Conservation (phyloP, 2,888 invertebrate genomes). For the Bhutanitis thaidina region DNA sequence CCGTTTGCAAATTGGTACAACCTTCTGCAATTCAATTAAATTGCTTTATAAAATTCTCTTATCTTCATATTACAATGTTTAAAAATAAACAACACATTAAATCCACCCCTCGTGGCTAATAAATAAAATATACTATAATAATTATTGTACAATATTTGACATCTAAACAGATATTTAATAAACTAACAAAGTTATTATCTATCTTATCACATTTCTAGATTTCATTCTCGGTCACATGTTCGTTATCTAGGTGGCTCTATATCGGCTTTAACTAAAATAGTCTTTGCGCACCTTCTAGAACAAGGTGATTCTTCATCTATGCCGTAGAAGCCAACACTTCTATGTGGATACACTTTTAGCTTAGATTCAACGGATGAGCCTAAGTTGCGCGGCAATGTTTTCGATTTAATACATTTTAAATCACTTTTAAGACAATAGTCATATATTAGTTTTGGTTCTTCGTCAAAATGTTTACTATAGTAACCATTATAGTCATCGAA, state of each 20-base stretch:
- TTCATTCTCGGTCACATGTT: conserved; percentile 24
- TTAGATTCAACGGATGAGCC: conserved; percentile 56
- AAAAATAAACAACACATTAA: not conserved
- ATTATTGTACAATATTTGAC: not conserved
- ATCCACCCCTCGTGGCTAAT: not conserved
- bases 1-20: not conserved
- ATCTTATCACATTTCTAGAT: conserved; percentile 15
- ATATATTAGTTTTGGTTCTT: conserved; percentile 56
- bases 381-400: conserved; percentile 63
- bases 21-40: no score
- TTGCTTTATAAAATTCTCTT: no score
- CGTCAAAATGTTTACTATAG: conserved; percentile 64
- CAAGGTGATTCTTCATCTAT: conserved; percentile 42
- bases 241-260: conserved; percentile 67
- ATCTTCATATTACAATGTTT: no score
- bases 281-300: conserved; percentile 32
- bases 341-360: conserved; percentile 47
- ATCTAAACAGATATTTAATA: not conserved
- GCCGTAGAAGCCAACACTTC: conserved; percentile 61
- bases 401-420: conserved; percentile 48
- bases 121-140: not conserved
- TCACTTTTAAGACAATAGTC: conserved; percentile 72
- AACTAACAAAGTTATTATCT: conserved; percentile 12
- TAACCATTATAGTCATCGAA: conserved; percentile 61
- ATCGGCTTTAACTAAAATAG: conserved; percentile 59